These are phyloP conservation scores for Balanococcus diminutus DNA, from an alignment of 2,888 invertebrate species.

Conservation along the genomic window DNA sequence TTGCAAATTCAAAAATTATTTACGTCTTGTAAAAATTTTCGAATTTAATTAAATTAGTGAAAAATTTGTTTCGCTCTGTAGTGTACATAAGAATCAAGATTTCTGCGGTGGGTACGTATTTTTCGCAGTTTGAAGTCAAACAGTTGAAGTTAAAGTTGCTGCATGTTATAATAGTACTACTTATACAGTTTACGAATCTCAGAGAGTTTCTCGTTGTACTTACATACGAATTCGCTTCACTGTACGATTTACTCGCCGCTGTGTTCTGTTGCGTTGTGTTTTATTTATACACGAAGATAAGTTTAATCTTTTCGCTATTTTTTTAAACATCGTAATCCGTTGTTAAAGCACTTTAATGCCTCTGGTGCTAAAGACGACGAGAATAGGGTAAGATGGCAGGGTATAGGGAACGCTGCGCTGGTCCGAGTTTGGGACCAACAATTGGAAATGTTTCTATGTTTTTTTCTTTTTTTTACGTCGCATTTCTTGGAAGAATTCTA, in stretches of 20 bases:
- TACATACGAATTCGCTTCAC: background rate
- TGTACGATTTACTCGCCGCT: background rate
- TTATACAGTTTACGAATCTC: background rate
- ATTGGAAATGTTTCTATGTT: background rate
- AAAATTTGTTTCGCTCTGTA: background rate
- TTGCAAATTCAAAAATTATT: background rate
- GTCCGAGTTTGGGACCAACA: background rate
- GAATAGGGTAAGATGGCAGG: background rate
- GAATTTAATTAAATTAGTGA: background rate
- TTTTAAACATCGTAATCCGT: constrained; percentile 6
- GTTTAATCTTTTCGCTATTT: background rate
- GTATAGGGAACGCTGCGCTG: too few species aligned
- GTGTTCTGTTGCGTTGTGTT: background rate
- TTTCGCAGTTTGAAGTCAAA: background rate
- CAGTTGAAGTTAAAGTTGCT: background rate
- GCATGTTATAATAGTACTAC: background rate
- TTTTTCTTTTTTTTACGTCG: background rate
- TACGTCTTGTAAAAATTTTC: too few species aligned
- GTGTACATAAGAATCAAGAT: too few species aligned
- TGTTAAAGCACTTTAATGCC: constrained; percentile 22
- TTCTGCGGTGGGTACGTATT: background rate
- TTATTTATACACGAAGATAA: constrained; percentile 17
- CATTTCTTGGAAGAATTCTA: background rate
- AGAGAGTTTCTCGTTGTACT: background rate
- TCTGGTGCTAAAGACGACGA: background rate